Percentiles rank a stretch among this genome's conserved stretches.
phyloP scores from a whole-genome alignment of 2,797 vertebrate species.

The Pangasius macronema region DNA sequence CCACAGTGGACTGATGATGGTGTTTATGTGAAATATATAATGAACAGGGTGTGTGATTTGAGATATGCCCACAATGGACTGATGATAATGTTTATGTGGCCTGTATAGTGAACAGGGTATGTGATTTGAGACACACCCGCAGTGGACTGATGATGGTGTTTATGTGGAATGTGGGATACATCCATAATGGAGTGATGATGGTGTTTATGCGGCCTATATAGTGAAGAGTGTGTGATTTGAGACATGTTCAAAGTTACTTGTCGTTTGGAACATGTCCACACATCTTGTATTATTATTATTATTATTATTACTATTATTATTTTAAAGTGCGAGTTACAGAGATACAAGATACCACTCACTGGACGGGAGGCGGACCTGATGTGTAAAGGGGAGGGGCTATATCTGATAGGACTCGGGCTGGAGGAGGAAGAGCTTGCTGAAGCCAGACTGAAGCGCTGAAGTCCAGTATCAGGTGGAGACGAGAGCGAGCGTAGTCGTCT shows the following conservation, averaged over 20 bases:
- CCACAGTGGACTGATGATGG: background rate
- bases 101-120: no score
- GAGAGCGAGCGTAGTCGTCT: slow-evolving; percentile 81
- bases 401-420: slow-evolving; percentile 39
- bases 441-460: slow-evolving; percentile 79
- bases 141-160: background rate
- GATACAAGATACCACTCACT: slow-evolving; percentile 74
- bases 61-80: background rate
- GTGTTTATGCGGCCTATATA: background rate
- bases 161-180: background rate
- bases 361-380: slow-evolving; percentile 82
- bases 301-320: background rate
- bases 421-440: slow-evolving; percentile 66
- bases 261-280: background rate
- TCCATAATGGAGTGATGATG: background rate
- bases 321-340: background rate
- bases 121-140: background rate
- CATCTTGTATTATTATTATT: background rate
- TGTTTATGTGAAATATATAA: background rate
- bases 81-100: background rate
- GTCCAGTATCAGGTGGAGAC: slow-evolving; percentile 82
- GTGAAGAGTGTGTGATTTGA: background rate
- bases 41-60: no score
- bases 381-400: slow-evolving; percentile 59
- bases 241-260: background rate